These are phyloP conservation scores for Darevskia mixta DNA, from an alignment of 2,797 vertebrate genomes.

Conservation along the genomic window DNA sequence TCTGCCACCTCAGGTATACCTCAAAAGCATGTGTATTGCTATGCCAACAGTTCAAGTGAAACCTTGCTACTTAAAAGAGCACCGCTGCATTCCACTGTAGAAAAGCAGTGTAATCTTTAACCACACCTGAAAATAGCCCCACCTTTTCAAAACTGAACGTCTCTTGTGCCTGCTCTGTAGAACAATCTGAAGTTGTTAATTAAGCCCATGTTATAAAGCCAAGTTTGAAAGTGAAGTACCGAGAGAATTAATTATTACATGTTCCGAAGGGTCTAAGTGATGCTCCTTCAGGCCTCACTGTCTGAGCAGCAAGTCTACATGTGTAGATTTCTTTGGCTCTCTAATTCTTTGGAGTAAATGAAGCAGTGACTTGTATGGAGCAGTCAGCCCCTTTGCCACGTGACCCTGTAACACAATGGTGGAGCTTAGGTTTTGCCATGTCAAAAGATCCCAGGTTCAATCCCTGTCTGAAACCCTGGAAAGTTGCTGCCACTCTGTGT, in stretches of 20 bases:
- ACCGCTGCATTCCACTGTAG: constrained; percentile 13
- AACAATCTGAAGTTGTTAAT: constrained; percentile 11
- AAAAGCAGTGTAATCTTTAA: constrained; percentile 31
- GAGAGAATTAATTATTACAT: constrained; percentile 1
- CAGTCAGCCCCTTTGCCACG: neutral
- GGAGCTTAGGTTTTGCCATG: neutral
- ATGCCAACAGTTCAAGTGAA: constrained; percentile 34
- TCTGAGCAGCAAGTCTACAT: neutral
- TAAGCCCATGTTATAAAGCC: neutral
- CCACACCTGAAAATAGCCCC: constrained; percentile 10
- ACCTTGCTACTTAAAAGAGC: constrained; percentile 11
- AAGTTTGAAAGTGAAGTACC: constrained; percentile 10
- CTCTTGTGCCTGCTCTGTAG: neutral
- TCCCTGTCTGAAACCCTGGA: neutral
- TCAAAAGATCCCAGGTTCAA: neutral
- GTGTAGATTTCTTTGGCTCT: neutral
- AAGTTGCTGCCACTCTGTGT: no score
- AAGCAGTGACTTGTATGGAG: neutral
- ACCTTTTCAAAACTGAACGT: constrained; percentile 3
- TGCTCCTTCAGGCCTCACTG: neutral
- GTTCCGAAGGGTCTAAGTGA: neutral
- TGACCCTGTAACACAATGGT: neutral
- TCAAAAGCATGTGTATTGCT: neutral
- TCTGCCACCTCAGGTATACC: neutral
- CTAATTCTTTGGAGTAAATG: neutral